phyloP scores from a whole-genome alignment of 2,888 invertebrate species.

The Ryuthela nishihirai region DNA sequence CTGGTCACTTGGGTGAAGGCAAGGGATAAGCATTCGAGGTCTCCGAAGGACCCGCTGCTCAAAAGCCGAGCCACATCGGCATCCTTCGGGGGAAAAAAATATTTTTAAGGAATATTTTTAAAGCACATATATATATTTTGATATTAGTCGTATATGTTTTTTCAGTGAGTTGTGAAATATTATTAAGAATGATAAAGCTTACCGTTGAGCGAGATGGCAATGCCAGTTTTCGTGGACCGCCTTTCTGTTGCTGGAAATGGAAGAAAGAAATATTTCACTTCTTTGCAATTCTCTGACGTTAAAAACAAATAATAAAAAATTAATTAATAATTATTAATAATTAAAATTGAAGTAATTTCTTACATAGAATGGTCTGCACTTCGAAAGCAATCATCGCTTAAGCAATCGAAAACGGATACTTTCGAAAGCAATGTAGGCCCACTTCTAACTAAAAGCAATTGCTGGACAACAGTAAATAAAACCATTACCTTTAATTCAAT shows the following conservation, averaged over 20 bases:
- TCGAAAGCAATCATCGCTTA: too few relatives aligned
- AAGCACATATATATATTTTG: background rate
- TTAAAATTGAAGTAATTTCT: too few relatives aligned
- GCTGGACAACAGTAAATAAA: too few relatives aligned
- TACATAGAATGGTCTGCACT: too few relatives aligned
- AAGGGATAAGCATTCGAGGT: slow-evolving; percentile 68
- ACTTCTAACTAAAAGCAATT: too few relatives aligned
- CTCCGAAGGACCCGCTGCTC: slow-evolving; percentile 71
- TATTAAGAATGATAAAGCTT: background rate
- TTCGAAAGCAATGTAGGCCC: too few relatives aligned
- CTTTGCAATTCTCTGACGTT: too few relatives aligned
- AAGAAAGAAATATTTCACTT: too few relatives aligned
- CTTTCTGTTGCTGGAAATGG: slow-evolving; percentile 66
- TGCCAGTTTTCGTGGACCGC: slow-evolving; percentile 70
- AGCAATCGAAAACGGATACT: too few relatives aligned
- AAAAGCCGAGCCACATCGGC: slow-evolving; percentile 67
- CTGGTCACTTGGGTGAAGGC: slow-evolving; percentile 79
- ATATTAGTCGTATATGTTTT: background rate
- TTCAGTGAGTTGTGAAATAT: background rate
- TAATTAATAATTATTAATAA: too few relatives aligned
- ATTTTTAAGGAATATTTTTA: background rate
- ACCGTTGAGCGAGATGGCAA: slow-evolving; percentile 69
- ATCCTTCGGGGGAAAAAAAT: slow-evolving; percentile 51
- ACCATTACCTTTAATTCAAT: too few relatives aligned
- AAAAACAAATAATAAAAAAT: too few relatives aligned